A percentile compares a stretch with the other conserved stretches of the same genome.
phyloP scores from a whole-genome alignment of 2,888 invertebrate species.

The Meiosimyza decipiens region DNA sequence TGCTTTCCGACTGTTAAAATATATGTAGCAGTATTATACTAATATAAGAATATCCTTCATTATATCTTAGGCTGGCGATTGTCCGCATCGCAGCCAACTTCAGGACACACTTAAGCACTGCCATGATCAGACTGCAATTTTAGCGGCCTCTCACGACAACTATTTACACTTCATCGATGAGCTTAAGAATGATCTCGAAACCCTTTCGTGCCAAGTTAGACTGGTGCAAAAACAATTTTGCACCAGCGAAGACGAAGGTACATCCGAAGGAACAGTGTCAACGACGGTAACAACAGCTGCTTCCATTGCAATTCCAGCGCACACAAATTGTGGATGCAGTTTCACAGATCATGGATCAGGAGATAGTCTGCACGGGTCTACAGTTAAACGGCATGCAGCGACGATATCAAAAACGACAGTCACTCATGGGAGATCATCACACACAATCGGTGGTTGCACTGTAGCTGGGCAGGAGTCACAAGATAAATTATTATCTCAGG shows the following conservation, averaged over 20 bases:
- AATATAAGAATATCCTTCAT: conserved; percentile 9
- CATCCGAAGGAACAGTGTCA: conserved; percentile 42
- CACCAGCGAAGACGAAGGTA: conserved; percentile 39
- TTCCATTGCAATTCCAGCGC: too few relatives aligned
- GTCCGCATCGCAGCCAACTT: conserved; percentile 51
- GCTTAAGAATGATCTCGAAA: conserved; percentile 60
- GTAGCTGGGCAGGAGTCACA: conserved; percentile 50
- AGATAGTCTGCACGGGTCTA: too few relatives aligned
- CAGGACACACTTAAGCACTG: conserved; percentile 53
- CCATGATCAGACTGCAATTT: conserved; percentile 48
- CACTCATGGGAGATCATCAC: too few relatives aligned
- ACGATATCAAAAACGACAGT: too few relatives aligned
- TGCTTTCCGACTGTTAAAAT: too few relatives aligned
- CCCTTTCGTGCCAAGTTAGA: conserved; percentile 59
- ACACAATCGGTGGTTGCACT: conserved; percentile 43
- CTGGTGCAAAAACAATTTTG: conserved; percentile 53
- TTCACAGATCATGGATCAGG: too few relatives aligned
- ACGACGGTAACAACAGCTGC: background rate
- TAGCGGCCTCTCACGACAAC: conserved; percentile 54
- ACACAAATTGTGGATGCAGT: too few relatives aligned
- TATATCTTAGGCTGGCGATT: conserved; percentile 47
- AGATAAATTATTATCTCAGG: conserved; percentile 50
- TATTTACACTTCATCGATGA: conserved; percentile 64
- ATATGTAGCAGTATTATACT: too few relatives aligned
- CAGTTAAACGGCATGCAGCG: too few relatives aligned